Percentiles rank a stretch among this genome's conserved stretches.
Conservation (phyloP, 1,140 invertebrate genomes). For the Drosophila quadrilineata region DNA sequence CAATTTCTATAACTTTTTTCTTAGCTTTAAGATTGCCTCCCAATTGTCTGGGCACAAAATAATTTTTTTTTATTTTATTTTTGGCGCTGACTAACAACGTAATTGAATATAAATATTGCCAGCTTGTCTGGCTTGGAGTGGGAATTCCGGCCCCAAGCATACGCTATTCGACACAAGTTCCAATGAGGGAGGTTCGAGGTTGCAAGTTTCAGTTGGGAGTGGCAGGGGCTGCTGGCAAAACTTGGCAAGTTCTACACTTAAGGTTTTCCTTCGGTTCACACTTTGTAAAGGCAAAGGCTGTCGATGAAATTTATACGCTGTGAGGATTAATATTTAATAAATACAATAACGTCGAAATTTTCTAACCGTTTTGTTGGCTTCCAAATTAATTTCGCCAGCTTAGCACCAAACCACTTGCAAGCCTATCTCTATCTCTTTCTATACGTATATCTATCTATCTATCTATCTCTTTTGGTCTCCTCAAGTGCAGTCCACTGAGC, state of each 20-base stretch:
- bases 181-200: too few relatives aligned
- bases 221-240: neutral
- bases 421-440: neutral
- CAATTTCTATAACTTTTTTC: neutral
- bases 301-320: conserved; percentile 56
- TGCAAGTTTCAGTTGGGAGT: neutral
- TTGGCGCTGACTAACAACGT: conserved; percentile 35
- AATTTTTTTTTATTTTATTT: too few relatives aligned
- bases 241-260: conserved; percentile 39
- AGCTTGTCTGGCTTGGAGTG: conserved; percentile 16
- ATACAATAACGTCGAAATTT: conserved; percentile 52
- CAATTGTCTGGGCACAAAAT: conserved; percentile 6
- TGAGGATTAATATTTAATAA: conserved; percentile 58
- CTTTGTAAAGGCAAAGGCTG: conserved; percentile 21
- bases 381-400: conserved; percentile 41
- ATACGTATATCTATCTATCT: neutral
- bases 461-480: neutral
- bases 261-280: conserved; percentile 35
- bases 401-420: neutral
- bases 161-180: too few relatives aligned
- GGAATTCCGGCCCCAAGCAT: too few relatives aligned
- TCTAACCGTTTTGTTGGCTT: conserved; percentile 38
- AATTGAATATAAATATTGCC: conserved; percentile 59
- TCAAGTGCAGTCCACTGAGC: conserved; percentile 3
- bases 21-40: neutral